phyloP scores from a whole-genome alignment of 1,140 invertebrate genomes.

The Halesus radiatus region DNA sequence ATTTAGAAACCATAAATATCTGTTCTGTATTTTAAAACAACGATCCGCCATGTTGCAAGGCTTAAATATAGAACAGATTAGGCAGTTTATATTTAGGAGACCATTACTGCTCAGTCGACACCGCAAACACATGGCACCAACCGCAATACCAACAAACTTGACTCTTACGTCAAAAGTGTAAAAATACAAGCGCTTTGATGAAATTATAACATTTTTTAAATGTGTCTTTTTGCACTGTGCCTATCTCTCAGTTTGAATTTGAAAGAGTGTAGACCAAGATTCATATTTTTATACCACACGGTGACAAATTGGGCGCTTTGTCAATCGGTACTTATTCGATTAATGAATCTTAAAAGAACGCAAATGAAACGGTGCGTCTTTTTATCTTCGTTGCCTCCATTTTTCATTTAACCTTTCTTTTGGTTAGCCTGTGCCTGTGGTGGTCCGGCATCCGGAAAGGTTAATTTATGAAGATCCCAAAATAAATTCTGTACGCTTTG shows the following conservation, averaged over 20 bases:
- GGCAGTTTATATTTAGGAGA: conserved; percentile 9
- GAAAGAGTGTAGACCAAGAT: not conserved
- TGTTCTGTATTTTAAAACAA: conserved; percentile 9
- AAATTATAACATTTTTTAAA: not conserved
- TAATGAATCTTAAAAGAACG: not conserved
- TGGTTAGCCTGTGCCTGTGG: not conserved
- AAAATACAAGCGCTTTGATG: too few species aligned
- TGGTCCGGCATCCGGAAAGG: conserved; percentile 7
- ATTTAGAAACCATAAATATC: not conserved
- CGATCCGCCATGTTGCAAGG: conserved; percentile 10
- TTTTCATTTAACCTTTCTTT: conserved; percentile 4
- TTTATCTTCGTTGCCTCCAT: not conserved
- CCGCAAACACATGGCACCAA: not conserved
- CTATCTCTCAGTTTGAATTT: not conserved
- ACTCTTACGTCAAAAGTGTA: not conserved
- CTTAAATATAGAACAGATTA: conserved; percentile 8
- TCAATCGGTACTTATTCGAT: conserved; percentile 16
- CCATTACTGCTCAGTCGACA: not conserved
- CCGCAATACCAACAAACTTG: not conserved
- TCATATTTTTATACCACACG: not conserved
- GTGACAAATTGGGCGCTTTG: conserved; percentile 8
- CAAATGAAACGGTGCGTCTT: not conserved
- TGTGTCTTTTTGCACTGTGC: not conserved
- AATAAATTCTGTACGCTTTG: conserved; percentile 2
- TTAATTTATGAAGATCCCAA: not conserved